phyloP scores from a whole-genome alignment of 2,797 vertebrate species.

The Chiloscyllium punctatum region DNA sequence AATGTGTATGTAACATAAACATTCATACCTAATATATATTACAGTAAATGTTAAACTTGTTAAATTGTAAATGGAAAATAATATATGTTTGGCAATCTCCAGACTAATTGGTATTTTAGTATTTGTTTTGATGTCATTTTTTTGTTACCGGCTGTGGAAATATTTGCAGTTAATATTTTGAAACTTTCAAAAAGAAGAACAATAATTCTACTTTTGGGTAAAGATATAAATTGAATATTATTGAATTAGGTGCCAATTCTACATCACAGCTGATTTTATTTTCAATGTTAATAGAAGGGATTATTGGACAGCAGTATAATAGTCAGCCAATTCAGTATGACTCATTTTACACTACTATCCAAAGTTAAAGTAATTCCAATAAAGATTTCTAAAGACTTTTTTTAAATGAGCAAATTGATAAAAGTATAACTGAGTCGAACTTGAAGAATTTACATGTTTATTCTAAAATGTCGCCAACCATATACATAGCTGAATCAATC shows the following conservation, averaged over 20 bases:
- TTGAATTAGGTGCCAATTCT: background rate
- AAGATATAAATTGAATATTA: background rate
- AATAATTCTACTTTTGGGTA: background rate
- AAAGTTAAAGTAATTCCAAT: constrained; percentile 8
- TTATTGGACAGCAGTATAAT: background rate
- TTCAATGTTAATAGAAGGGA: background rate
- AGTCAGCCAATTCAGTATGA: background rate
- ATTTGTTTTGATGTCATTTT: background rate
- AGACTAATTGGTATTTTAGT: background rate
- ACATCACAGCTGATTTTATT: background rate
- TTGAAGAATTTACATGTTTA: background rate
- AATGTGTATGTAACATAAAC: background rate
- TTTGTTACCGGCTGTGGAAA: background rate
- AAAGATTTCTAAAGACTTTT: background rate
- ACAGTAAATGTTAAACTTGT: background rate
- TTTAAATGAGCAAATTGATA: background rate
- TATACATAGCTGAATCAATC: background rate
- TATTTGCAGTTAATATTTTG: background rate
- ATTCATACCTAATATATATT: background rate
- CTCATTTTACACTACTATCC: background rate
- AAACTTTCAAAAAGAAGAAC: background rate
- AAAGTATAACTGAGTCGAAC: background rate
- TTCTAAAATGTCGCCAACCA: background rate
- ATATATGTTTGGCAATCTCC: background rate
- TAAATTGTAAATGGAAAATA: background rate